These are phyloP conservation scores for Amazonetta brasiliensis DNA, from an alignment of 2,797 vertebrate genomes.

Conservation along the genomic window DNA sequence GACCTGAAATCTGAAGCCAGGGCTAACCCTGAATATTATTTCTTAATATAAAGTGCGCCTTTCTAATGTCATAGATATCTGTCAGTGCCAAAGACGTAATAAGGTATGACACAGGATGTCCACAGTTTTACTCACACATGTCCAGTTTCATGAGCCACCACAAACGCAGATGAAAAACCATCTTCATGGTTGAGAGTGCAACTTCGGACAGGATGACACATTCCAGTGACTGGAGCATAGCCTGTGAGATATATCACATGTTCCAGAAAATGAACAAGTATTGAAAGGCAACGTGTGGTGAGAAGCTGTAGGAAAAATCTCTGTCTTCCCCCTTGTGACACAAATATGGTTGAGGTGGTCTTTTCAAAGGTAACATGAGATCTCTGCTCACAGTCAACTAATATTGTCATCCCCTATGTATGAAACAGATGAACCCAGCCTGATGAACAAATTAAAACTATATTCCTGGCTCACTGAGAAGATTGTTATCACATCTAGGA, in stretches of 20 bases:
- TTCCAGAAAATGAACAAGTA: background rate
- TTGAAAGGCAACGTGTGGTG: accelerated
- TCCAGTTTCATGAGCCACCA: slow-evolving; percentile 98
- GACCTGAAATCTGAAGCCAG: background rate
- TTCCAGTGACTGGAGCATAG: slow-evolving; percentile 97
- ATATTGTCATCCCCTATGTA: background rate
- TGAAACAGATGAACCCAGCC: background rate
- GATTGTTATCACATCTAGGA: background rate
- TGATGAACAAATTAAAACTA: background rate
- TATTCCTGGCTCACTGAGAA: background rate
- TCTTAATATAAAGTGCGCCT: background rate
- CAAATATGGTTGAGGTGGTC: background rate
- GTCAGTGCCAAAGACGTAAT: background rate
- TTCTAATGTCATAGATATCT: background rate
- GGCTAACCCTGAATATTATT: background rate
- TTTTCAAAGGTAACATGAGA: background rate
- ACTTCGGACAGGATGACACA: slow-evolving; percentile 97
- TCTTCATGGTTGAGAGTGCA: slow-evolving; percentile 99
- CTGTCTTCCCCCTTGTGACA: background rate
- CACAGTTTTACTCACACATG: slow-evolving; percentile 91
- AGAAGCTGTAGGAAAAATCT: background rate
- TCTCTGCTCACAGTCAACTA: background rate
- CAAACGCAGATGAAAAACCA: slow-evolving; percentile 97
- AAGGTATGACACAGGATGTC: background rate
- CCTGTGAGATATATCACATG: slow-evolving; percentile 77